Conservation (phyloP, 1,140 invertebrate species). For the Heliothis virescens region DNA sequence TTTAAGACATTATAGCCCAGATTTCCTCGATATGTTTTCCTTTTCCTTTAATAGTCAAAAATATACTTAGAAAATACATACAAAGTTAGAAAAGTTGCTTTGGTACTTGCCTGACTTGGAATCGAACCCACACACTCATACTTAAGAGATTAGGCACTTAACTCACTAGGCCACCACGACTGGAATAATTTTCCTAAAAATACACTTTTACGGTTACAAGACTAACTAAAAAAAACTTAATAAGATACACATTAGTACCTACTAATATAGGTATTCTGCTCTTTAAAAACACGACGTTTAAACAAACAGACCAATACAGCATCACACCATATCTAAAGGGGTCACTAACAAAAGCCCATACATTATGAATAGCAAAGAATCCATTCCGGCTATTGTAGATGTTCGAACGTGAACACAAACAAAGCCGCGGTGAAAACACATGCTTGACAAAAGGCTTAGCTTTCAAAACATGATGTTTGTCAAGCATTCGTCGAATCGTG, state of each 20-base stretch:
- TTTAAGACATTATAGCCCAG: too few species aligned
- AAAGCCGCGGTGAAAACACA: constrained; percentile 13
- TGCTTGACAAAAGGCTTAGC: not conserved
- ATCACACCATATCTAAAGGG: constrained; percentile 2
- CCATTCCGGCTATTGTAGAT: not conserved
- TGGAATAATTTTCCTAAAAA: too few species aligned
- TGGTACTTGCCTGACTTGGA: too few species aligned
- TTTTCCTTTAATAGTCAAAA: too few species aligned
- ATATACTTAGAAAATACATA: too few species aligned
- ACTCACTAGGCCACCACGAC: too few species aligned
- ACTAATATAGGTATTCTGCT: not conserved
- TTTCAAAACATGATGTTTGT: not conserved
- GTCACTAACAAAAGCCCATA: constrained; percentile 8
- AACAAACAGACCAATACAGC: not conserved
- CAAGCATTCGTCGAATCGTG: not conserved
- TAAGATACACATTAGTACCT: not conserved
- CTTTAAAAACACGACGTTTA: not conserved
- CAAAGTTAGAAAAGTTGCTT: too few species aligned
- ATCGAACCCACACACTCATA: too few species aligned
- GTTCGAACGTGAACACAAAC: not conserved
- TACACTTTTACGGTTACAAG: too few species aligned
- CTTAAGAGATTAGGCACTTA: too few species aligned
- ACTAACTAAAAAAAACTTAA: too few species aligned
- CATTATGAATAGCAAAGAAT: constrained; percentile 5
- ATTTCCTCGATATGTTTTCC: too few species aligned